phyloP scores from a whole-genome alignment of 1,140 invertebrate species.

The Hestina assimilis region DNA sequence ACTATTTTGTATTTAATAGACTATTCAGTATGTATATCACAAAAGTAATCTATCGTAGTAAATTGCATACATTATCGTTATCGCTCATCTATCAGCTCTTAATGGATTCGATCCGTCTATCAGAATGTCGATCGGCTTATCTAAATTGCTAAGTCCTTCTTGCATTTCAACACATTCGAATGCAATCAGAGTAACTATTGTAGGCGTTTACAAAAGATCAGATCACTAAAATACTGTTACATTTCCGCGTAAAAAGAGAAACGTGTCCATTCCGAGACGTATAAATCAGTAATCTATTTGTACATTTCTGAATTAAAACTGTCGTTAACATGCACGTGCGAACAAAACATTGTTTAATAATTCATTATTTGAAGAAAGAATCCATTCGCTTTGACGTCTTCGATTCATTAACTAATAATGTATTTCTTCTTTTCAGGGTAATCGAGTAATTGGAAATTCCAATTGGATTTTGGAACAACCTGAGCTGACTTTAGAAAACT shows the following conservation, averaged over 20 bases:
- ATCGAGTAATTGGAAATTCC: conserved; percentile 41
- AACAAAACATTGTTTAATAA: conserved; percentile 5
- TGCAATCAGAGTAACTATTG: conserved; percentile 20
- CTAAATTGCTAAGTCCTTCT: conserved; percentile 51
- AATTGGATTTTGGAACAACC: conserved; percentile 32
- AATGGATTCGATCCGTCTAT: conserved; percentile 47
- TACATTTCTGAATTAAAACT: neutral
- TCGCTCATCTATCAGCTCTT: conserved; percentile 35
- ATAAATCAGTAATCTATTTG: neutral
- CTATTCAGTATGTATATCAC: conserved; percentile 13
- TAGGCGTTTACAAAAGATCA: conserved; percentile 12
- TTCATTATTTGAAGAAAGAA: neutral
- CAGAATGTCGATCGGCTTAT: conserved; percentile 46
- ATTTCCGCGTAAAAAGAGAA: conserved; percentile 1
- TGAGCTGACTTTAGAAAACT: conserved; percentile 37
- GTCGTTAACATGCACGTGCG: neutral
- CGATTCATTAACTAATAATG: conserved; percentile 13
- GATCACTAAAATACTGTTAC: neutral
- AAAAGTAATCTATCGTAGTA: conserved; percentile 21
- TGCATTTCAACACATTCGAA: conserved; percentile 41
- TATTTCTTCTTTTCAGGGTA: conserved; percentile 47
- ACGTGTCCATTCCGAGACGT: neutral
- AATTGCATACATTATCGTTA: conserved; percentile 34
- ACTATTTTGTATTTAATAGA: neutral
- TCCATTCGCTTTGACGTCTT: conserved; percentile 3